phyloP scores from a whole-genome alignment of 2,888 invertebrate species.

The Tenthredo livida region DNA sequence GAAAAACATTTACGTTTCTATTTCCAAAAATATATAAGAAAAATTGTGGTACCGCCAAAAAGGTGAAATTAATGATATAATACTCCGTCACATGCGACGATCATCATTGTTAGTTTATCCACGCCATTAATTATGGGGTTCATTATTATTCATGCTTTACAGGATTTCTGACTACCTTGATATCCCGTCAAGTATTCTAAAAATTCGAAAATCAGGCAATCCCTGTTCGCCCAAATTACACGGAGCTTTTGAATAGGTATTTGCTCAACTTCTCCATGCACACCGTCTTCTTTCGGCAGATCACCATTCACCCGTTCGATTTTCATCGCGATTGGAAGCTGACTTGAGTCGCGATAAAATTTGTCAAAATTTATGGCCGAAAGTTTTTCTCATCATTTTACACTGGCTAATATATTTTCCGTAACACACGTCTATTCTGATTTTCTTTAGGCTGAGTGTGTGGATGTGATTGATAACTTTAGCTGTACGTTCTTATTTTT shows the following conservation, averaged over 20 bases:
- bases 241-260: conserved; percentile 69
- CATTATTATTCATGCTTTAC: not conserved
- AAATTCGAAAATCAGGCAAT: conserved; percentile 78
- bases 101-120: not conserved
- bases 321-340: not conserved
- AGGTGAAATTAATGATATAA: not conserved
- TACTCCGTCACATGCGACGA: not conserved
- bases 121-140: not conserved
- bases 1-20: not conserved
- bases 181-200: conserved; percentile 78
- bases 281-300: not conserved
- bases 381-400: not conserved
- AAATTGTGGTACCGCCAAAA: not conserved
- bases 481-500: not conserved
- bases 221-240: conserved; percentile 72
- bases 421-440: not conserved
- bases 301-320: conserved; percentile 2
- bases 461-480: not conserved
- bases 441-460: not conserved
- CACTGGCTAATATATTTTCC: not conserved
- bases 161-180: conserved; percentile 76
- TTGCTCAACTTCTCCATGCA: conserved; percentile 42
- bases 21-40: conserved; percentile 46
- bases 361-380: not conserved
- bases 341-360: not conserved